Conservation (phyloP, 2,888 invertebrate genomes). For the Dorcus hopei region DNA sequence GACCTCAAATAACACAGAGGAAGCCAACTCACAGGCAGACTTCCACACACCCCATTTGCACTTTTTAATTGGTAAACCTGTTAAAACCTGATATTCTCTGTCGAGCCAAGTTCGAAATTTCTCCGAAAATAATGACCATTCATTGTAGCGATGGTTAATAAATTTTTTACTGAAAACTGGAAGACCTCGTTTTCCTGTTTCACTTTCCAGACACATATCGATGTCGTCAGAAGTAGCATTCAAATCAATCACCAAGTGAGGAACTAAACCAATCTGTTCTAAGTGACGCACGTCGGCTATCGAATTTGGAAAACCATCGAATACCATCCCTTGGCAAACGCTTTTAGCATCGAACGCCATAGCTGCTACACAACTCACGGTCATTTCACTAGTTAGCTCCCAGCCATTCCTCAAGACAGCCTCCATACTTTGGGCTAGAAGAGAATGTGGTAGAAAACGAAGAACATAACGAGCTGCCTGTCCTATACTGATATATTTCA, state of each 20-base stretch:
- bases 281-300: constrained; percentile 54
- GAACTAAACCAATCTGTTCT: constrained; percentile 54
- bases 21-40: constrained; percentile 46
- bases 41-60: constrained; percentile 58
- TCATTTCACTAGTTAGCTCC: constrained; percentile 47
- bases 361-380: constrained; percentile 55
- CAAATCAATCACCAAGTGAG: constrained; percentile 58
- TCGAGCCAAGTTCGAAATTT: constrained; percentile 53
- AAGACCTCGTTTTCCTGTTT: constrained; percentile 37
- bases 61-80: constrained; percentile 50
- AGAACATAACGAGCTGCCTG: constrained; percentile 53
- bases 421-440: constrained; percentile 50
- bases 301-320: constrained; percentile 61
- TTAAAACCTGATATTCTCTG: constrained; percentile 56
- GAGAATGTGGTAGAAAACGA: constrained; percentile 53
- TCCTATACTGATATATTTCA: constrained; percentile 57
- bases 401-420: constrained; percentile 48
- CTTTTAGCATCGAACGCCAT: constrained; percentile 51
- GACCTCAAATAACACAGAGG: constrained; percentile 48
- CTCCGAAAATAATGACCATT: constrained; percentile 47
- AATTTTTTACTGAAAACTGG: constrained; percentile 35
- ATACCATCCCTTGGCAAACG: constrained; percentile 57
- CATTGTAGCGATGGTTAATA: constrained; percentile 48
- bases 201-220: constrained; percentile 47
- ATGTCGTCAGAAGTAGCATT: constrained; percentile 44